These are phyloP conservation scores for Drosophila acutilabella DNA, from an alignment of 2,888 invertebrate species.

Conservation along the genomic window DNA sequence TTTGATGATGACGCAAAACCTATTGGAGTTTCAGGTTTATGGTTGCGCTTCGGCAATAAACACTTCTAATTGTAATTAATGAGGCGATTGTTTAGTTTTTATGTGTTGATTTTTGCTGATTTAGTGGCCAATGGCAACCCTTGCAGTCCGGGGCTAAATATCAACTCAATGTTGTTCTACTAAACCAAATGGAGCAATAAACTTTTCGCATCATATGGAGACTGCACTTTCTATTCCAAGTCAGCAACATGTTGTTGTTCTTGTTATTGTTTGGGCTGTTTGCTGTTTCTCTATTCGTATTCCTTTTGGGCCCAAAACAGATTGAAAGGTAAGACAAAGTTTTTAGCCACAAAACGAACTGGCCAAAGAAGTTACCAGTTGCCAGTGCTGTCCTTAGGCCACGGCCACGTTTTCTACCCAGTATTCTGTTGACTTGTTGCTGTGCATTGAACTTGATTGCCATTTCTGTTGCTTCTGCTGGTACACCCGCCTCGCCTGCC, in stretches of 20 bases:
- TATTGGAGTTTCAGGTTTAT: conserved; percentile 56
- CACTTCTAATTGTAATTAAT: conserved; percentile 82
- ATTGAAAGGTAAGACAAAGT: conserved; percentile 53
- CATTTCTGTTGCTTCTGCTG: conserved; percentile 20
- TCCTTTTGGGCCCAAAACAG: conserved; percentile 25
- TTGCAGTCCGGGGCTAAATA: conserved; percentile 13
- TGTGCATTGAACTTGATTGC: conserved; percentile 77
- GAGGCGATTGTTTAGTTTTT: conserved; percentile 79
- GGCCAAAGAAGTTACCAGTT: conserved; percentile 48
- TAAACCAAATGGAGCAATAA: conserved; percentile 65
- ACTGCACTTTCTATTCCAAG: conserved; percentile 22
- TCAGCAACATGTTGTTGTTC: conserved; percentile 16
- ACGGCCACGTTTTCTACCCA: conserved; percentile 23
- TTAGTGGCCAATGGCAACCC: conserved; percentile 47
- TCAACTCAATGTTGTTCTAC: conserved; percentile 32
- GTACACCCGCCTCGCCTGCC: conserved; percentile 27
- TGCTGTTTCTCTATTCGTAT: conserved; percentile 7
- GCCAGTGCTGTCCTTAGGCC: conserved; percentile 24
- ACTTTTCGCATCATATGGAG: conserved; percentile 31
- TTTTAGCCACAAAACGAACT: conserved; percentile 49
- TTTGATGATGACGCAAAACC: conserved; percentile 75
- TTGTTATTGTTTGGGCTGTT: conserved; percentile 3
- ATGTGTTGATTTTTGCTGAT: conserved; percentile 70
- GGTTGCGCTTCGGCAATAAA: conserved; percentile 74
- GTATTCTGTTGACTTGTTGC: conserved; percentile 57